Evolutionary conservation across 2,888 invertebrate species (phyloP).

Genomic region (Agrochola lychnidis): DNA sequence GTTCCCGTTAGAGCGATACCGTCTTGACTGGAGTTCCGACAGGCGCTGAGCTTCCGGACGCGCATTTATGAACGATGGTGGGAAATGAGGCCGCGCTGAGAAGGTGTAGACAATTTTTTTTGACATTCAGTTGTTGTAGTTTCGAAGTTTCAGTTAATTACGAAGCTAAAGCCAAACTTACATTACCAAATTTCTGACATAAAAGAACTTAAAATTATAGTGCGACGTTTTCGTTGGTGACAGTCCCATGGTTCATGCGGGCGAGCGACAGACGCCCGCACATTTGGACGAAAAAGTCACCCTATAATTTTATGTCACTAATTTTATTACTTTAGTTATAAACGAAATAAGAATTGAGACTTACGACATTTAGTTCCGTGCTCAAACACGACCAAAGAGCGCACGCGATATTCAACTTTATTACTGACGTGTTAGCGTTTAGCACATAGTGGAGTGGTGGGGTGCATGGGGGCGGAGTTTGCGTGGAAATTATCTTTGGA

Average conservation of each 20-base stretch:
- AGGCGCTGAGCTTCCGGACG: slow-evolving; percentile 63
- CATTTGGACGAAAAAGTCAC: neutral
- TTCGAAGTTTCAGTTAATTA: neutral
- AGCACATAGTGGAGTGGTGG: too few relatives aligned
- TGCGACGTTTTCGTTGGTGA: neutral
- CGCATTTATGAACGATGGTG: slow-evolving; percentile 32
- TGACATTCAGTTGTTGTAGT: neutral
- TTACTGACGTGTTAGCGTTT: too few relatives aligned
- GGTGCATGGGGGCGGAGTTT: too few relatives aligned
- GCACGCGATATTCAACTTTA: too few relatives aligned
- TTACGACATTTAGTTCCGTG: too few relatives aligned
- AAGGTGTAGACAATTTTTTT: neutral
- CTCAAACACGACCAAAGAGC: too few relatives aligned
- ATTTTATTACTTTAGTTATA: too few relatives aligned
- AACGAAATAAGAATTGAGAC: too few relatives aligned
- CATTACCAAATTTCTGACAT: neutral
- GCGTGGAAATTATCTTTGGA: too few relatives aligned
- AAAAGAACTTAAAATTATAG: neutral
- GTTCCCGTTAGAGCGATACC: slow-evolving; percentile 73
- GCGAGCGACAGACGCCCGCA: too few relatives aligned
- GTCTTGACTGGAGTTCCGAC: slow-evolving; percentile 75
- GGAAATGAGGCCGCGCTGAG: neutral
- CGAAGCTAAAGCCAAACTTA: neutral
- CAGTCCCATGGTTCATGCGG: neutral
- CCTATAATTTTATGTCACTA: neutral